Evolutionary conservation across 1,140 invertebrate genomes (phyloP).

Genomic region (Papilio polytes): DNA sequence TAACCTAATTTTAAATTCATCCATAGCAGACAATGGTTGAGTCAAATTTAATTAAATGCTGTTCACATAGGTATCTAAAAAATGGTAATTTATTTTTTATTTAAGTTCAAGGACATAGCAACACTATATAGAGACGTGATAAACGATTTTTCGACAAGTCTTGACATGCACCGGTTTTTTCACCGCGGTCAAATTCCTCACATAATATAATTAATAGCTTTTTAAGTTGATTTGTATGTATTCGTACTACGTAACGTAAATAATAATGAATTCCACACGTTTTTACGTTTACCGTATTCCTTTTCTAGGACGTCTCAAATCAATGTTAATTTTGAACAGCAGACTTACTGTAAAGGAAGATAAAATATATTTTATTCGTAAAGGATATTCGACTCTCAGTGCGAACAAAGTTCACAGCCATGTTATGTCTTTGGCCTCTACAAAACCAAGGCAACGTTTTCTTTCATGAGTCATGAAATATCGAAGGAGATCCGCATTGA

Average conservation of each 20-base stretch:
- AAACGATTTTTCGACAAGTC: not conserved
- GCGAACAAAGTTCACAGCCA: not conserved
- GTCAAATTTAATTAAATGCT: too few relatives aligned
- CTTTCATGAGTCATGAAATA: slow-evolving; percentile 1
- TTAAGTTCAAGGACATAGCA: not conserved
- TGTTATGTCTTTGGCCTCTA: not conserved
- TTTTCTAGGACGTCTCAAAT: not conserved
- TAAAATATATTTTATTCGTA: too few relatives aligned
- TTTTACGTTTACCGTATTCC: not conserved
- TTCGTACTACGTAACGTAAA: not conserved
- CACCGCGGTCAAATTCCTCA: not conserved
- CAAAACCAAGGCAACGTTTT: not conserved
- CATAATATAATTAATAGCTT: not conserved
- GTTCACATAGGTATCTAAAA: not conserved
- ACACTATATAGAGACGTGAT: not conserved
- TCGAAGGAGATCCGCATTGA: not conserved
- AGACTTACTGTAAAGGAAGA: too few relatives aligned
- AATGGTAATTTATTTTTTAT: not conserved
- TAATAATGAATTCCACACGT: not conserved
- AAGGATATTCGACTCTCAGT: not conserved
- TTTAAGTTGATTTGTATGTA: not conserved
- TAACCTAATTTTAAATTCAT: too few relatives aligned
- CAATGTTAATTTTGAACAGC: not conserved
- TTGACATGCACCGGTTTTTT: not conserved
- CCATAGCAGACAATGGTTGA: too few relatives aligned